Base-by-base conservation (phyloP, 2,113 vertebrate genomes). In the Gymnocephalus cernua region DNA sequence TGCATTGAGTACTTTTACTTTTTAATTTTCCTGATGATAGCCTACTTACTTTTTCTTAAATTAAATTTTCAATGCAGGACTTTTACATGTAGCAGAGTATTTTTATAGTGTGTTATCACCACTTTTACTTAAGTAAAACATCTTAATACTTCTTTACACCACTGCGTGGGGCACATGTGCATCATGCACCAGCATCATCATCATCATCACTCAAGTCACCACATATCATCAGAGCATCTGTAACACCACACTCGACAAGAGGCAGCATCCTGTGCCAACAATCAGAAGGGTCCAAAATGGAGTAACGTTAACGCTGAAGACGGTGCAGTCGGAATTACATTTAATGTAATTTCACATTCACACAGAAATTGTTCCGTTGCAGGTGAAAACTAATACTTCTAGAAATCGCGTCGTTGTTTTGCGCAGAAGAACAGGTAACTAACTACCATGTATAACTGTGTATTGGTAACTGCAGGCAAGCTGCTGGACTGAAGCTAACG, bases 341-440 rank as follows among this genome's bases (percentile, higher is more conserved):
- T 85, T 61, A 56, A 85, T 77, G 54, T 56, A 80, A 80, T 47
- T 16, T 15, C 15, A n/a, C 44, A 45, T 62, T 59, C 11, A n/a
- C 41, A 29, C 25, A n/a, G 0, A 51, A 38, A n/a, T 5, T n/a
- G 18, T 19, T 45, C 16, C 0, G 23, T 47, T n/a, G 53, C 44
- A 14, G 41, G 27, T 67, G 16, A 29, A 78, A 27, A 38, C 13
- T 10, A 4, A 27, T n/a, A 23, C 21, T 0, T 21, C 0, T 15
- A 41, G 2, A 62, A 45, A 19, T 32, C 15, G 14, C 35, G 4
- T 50, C 9, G 13, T 71, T 63, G 32, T 41, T 74, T 10, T 75
- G 67, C 61, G 16, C 64, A 56, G 65, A 71, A 79, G 65, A 71
- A 79, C 35, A 62, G 82, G 87, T 87, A 66, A 68, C 32, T 25